Evolutionary conservation across 2,888 invertebrate species (phyloP), one percentile per base, ranked within the genome.

Genomic region (Dione vanillae): DNA sequence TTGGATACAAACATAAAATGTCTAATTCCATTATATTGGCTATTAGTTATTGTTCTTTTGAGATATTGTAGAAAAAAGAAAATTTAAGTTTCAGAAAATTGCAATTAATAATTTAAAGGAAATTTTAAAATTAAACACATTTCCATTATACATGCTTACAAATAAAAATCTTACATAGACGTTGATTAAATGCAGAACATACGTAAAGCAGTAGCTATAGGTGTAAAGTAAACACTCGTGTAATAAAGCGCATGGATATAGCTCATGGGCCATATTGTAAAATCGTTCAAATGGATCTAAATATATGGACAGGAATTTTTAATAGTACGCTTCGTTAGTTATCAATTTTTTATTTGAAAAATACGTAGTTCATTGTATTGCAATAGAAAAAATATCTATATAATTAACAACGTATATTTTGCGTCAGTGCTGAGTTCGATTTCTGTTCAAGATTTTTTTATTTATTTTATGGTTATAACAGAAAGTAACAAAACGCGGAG

Each of bases 201-300:
- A 54, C 35, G 9, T 35, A 10, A 35, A n/a, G 54, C 37, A 16
- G 10, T 7, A 16, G n/a, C 54, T 35, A 37, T 56, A 66, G 49
- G 43, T 69, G 69, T 51, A 27, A 40, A 74, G 70, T 71, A 69
- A 72, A 67, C 65, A 71, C 65, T 69, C 56, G 40, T 65, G 67
- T 69, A 52, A 70, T 75, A 72, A 72, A 74, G 67, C 69, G 71
- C 71, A 72, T 54, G 65, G 58, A 68, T 73, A 65, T 56, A 54
- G 67, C 52, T 56, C 65, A 56, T 45, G 64, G 69, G 62, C 71
- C 67, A 73, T 67, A 67, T 59, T 67, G 70, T 74, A 71, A 72
- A 77, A 70, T 59, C 64, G 47, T 70, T 76, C 71, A 64, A 72
- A 65, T 72, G 67, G 68, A 75, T 69, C 70, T 68, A 67, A 73